Percentiles rank a stretch among this genome's conserved stretches.
These are phyloP conservation scores for Pseudois nayaur DNA, from an alignment of 2,113 vertebrate species.

Conservation along the genomic window DNA sequence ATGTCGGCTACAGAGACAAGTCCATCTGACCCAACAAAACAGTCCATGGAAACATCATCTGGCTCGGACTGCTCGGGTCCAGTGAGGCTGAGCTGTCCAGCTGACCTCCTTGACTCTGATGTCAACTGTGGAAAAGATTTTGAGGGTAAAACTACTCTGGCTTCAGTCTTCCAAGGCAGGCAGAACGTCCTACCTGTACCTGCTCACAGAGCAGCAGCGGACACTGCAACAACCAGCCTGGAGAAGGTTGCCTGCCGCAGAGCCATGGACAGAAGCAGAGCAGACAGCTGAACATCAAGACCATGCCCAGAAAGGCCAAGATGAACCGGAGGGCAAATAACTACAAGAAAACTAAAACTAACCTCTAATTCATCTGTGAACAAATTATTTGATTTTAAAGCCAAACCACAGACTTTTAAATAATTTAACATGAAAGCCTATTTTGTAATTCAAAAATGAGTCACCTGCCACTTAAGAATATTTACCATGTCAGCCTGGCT, in stretches of 20 bases:
- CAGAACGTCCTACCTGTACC: too few species aligned
- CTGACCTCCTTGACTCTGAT: neutral
- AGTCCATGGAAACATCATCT: neutral
- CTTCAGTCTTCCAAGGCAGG: neutral
- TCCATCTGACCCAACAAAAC: neutral
- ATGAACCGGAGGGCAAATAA: neutral
- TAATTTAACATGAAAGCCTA: neutral
- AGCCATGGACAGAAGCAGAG: neutral
- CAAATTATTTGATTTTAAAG: neutral
- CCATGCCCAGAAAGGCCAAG: fast-evolving
- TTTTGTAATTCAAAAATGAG: conserved; percentile 13
- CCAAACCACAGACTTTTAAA: neutral
- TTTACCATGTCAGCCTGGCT: neutral
- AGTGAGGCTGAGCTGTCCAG: neutral
- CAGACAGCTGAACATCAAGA: neutral
- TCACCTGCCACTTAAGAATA: neutral
- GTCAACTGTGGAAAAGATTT: neutral
- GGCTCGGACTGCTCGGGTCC: neutral
- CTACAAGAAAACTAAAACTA: neutral
- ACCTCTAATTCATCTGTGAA: neutral
- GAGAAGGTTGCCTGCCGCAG: neutral
- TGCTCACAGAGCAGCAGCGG: fast-evolving
- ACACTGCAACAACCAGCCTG: fast-evolving
- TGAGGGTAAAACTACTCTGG: neutral
- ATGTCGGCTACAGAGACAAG: neutral